Percentiles rank a stretch among this genome's conserved stretches.
Conservation (phyloP, 2,888 invertebrate species). For the Ferdinandea cuprea region DNA sequence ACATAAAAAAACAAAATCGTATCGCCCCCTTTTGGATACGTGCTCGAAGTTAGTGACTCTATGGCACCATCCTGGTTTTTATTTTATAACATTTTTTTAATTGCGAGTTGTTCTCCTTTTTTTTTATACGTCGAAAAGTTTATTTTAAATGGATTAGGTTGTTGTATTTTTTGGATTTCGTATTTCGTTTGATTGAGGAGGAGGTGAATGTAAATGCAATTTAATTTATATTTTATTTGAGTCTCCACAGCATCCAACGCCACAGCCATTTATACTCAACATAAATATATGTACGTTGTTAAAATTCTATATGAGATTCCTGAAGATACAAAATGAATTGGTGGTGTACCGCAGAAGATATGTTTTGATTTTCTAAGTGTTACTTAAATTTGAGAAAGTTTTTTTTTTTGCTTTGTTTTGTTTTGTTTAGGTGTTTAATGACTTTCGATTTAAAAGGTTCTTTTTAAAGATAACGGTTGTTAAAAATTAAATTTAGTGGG, state of each 20-base stretch:
- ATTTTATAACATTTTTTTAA: constrained; percentile 19
- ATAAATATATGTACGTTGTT: neutral
- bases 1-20: constrained; percentile 19
- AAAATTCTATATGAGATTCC: neutral
- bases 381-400: neutral
- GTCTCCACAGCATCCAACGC: neutral
- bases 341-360: neutral
- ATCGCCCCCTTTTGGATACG: constrained; percentile 29
- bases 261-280: neutral
- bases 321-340: neutral
- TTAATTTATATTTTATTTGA: constrained; percentile 34
- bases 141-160: constrained; percentile 21
- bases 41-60: constrained; percentile 11
- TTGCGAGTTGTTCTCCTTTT: constrained; percentile 6
- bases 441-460: neutral
- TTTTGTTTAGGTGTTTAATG: neutral
- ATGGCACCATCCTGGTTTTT: constrained; percentile 30
- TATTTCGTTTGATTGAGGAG: constrained; percentile 13
- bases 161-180: constrained; percentile 20
- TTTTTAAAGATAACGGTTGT: neutral
- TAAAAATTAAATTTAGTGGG: too few relatives aligned
- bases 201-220: constrained; percentile 32
- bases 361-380: neutral
- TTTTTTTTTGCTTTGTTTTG: too few relatives aligned
- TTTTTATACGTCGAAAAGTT: neutral